Evolutionary conservation across 2,113 vertebrate species (phyloP).

Genomic region (Leptodactylus fuscus): DNA sequence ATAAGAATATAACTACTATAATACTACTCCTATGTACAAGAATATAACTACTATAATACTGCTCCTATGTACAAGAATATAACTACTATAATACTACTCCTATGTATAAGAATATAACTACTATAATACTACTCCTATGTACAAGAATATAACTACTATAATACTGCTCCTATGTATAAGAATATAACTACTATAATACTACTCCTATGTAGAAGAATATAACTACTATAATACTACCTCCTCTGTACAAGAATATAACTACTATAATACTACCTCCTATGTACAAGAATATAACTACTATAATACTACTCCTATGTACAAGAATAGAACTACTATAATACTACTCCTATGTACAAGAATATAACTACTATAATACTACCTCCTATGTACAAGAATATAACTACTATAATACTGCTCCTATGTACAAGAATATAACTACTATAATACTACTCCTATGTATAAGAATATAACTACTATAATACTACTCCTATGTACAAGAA

Average conservation of each 20-base stretch:
- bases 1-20: not conserved
- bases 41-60: slow-evolving; percentile 3
- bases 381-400: too few relatives aligned
- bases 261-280: too few relatives aligned
- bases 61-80: not conserved
- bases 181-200: too few relatives aligned
- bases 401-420: not conserved
- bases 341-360: not conserved
- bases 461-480: slow-evolving; percentile 13
- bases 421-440: slow-evolving; percentile 3
- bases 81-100: too few relatives aligned
- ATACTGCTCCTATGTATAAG: too few relatives aligned
- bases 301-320: not conserved
- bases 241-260: too few relatives aligned
- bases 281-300: slow-evolving; percentile 10
- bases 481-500: slow-evolving; percentile 1
- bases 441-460: not conserved
- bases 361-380: slow-evolving; percentile 7
- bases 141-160: too few relatives aligned
- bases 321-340: slow-evolving; percentile 2
- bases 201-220: too few relatives aligned
- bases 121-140: too few relatives aligned
- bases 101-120: too few relatives aligned
- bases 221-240: too few relatives aligned
- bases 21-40: not conserved